These are phyloP conservation scores for Microvelia longipes DNA, from an alignment of 1,140 invertebrate genomes.

Conservation along the genomic window DNA sequence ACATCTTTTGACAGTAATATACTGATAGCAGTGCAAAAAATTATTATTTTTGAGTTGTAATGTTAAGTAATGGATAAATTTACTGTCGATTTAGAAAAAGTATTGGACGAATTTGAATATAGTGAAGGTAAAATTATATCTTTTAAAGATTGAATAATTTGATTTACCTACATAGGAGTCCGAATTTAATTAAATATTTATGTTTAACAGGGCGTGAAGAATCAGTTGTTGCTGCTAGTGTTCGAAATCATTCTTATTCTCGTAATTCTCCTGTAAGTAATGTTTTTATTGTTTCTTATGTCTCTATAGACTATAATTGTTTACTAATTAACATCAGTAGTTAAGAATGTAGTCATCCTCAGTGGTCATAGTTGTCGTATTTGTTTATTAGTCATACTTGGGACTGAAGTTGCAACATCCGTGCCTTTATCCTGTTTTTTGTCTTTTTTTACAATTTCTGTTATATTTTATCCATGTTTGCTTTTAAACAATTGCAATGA, in stretches of 20 bases:
- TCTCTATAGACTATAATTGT: too few species aligned
- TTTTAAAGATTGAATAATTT: too few species aligned
- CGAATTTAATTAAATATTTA: not conserved
- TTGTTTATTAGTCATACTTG: too few species aligned
- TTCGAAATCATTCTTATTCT: conserved; percentile 13
- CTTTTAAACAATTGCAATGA: too few species aligned
- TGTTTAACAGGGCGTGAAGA: conserved; percentile 4
- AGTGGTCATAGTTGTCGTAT: too few species aligned
- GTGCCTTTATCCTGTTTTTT: too few species aligned
- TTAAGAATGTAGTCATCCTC: too few species aligned
- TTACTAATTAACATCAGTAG: too few species aligned
- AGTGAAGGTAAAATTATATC: conserved; percentile 50
- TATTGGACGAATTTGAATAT: conserved; percentile 72
- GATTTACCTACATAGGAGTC: conserved; percentile 3
- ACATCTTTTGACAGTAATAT: too few species aligned
- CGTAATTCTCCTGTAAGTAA: conserved; percentile 10
- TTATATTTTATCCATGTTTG: too few species aligned
- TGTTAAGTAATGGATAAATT: conserved; percentile 44
- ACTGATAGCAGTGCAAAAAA: not conserved
- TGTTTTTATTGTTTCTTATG: not conserved
- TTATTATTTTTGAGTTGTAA: not conserved
- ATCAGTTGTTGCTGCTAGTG: conserved; percentile 8
- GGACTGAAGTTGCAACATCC: too few species aligned
- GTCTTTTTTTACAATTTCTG: too few species aligned
- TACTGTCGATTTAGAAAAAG: conserved; percentile 69